These are phyloP conservation scores for Helicoverpa assulta DNA, from an alignment of 2,888 invertebrate genomes.

Conservation along the genomic window DNA sequence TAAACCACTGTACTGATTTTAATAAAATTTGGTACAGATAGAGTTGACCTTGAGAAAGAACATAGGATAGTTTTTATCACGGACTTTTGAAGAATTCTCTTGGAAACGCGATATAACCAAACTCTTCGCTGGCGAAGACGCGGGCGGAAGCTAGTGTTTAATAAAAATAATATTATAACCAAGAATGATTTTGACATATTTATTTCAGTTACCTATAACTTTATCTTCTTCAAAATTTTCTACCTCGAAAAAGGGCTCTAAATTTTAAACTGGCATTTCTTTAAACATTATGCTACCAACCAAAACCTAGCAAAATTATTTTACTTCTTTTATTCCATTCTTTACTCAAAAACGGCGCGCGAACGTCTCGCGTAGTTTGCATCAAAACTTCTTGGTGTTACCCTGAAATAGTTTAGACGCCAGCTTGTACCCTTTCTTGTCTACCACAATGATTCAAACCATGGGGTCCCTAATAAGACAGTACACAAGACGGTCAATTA, in stretches of 20 bases:
- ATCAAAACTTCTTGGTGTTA: neutral
- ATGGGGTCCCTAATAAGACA: conserved; percentile 36
- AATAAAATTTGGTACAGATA: too few species aligned
- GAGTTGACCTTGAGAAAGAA: too few species aligned
- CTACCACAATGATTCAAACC: conserved; percentile 8
- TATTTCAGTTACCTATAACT: too few species aligned
- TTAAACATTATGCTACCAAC: too few species aligned
- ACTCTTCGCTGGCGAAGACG: too few species aligned
- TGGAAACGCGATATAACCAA: too few species aligned
- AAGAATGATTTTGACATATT: too few species aligned
- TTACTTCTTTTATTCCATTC: neutral
- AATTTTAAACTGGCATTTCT: conserved; percentile 2
- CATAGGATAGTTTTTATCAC: too few species aligned
- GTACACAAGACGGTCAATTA: conserved; percentile 69
- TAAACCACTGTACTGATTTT: too few species aligned
- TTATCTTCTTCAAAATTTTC: neutral
- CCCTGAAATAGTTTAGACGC: neutral
- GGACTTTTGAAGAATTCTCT: too few species aligned
- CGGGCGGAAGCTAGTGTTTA: too few species aligned
- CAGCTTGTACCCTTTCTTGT: neutral
- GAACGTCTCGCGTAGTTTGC: neutral
- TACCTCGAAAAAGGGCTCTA: neutral
- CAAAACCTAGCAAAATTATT: neutral
- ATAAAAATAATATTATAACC: too few species aligned
- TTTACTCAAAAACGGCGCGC: neutral